These are phyloP conservation scores for Peromyscus attwateri DNA, from an alignment of 2,797 vertebrate genomes.

Conservation along the genomic window DNA sequence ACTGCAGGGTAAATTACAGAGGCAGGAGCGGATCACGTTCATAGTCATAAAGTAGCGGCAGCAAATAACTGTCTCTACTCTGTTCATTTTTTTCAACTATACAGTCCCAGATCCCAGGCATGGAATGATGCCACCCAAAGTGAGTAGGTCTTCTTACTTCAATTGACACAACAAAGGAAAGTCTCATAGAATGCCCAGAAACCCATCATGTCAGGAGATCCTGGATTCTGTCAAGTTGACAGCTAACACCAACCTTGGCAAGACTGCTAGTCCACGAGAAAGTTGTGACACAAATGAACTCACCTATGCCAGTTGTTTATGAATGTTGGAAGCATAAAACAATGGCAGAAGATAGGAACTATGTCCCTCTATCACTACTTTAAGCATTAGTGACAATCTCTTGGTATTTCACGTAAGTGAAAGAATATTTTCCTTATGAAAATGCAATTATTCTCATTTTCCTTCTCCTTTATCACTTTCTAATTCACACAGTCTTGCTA, in stretches of 20 bases:
- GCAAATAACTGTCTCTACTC: neutral
- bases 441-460: neutral
- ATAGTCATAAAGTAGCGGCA: neutral
- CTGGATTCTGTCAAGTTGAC: neutral
- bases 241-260: neutral
- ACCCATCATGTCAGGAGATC: neutral
- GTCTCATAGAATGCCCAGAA: neutral
- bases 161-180: neutral
- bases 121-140: neutral
- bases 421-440: neutral
- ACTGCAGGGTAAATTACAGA: neutral
- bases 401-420: neutral
- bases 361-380: neutral
- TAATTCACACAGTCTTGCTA: neutral
- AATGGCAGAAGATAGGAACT: neutral
- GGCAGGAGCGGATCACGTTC: neutral
- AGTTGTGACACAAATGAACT: conserved; percentile 51
- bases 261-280: conserved; percentile 17
- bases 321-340: conserved; percentile 61
- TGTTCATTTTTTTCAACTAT: neutral
- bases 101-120: neutral
- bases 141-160: neutral
- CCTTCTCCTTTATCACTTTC: neutral
- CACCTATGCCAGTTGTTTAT: neutral
- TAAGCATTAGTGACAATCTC: neutral